These are phyloP conservation scores for Porphyrio hochstetteri DNA, from an alignment of 2,113 vertebrate genomes.

Conservation along the genomic window DNA sequence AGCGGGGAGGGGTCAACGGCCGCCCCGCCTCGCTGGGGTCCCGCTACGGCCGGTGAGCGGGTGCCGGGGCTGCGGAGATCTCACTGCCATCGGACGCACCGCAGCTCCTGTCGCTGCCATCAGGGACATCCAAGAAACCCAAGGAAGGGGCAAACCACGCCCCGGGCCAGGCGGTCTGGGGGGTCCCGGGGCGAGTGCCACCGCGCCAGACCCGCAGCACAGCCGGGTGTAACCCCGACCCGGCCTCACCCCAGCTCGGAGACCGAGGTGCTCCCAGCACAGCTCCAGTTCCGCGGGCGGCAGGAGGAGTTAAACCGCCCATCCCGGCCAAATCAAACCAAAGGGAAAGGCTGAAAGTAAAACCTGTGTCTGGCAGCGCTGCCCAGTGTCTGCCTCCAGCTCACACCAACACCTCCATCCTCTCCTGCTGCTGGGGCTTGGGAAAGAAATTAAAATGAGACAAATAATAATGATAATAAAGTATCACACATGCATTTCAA, in stretches of 20 bases:
- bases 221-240: too few relatives aligned
- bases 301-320: too few relatives aligned
- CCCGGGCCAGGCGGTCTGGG: too few relatives aligned
- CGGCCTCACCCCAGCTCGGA: too few relatives aligned
- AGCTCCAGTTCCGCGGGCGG: background rate
- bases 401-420: background rate
- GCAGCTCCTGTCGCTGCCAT: too few relatives aligned
- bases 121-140: too few relatives aligned
- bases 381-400: background rate
- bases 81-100: too few relatives aligned
- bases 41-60: too few relatives aligned
- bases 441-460: background rate
- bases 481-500: background rate
- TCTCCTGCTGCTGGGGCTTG: background rate
- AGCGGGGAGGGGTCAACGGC: background rate
- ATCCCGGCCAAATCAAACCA: background rate
- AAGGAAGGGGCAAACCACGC: too few relatives aligned
- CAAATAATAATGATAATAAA: background rate
- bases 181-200: background rate
- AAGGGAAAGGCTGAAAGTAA: background rate
- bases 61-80: too few relatives aligned
- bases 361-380: background rate
- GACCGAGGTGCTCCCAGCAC: background rate
- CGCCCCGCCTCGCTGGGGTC: too few relatives aligned
- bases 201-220: too few relatives aligned